Evolutionary conservation across 2,888 invertebrate genomes (phyloP).

Genomic region (Argyra leucocephala): DNA sequence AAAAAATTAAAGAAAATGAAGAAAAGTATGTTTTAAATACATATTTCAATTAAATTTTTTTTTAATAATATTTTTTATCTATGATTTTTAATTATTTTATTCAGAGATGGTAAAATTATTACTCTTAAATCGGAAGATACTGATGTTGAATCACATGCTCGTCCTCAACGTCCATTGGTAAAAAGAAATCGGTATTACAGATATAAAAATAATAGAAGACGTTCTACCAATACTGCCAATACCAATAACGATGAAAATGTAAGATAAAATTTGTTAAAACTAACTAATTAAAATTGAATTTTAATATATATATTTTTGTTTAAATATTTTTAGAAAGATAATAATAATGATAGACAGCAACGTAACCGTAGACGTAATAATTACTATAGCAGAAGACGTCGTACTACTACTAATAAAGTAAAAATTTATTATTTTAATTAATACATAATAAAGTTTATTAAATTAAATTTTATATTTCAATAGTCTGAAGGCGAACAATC

Average conservation of each 20-base stretch:
- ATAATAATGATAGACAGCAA: slow-evolving; percentile 31
- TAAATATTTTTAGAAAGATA: slow-evolving; percentile 14
- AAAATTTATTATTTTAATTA: neutral
- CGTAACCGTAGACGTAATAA: slow-evolving; percentile 27
- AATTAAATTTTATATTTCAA: slow-evolving; percentile 11
- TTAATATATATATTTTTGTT: neutral
- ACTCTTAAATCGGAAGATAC: slow-evolving; percentile 60
- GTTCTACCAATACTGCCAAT: slow-evolving; percentile 32
- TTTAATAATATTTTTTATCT: neutral
- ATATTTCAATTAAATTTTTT: neutral
- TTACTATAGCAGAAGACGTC: slow-evolving; percentile 24
- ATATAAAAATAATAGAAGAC: slow-evolving; percentile 22
- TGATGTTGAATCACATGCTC: slow-evolving; percentile 53
- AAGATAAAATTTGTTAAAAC: neutral
- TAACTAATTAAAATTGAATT: neutral
- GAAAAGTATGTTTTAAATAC: slow-evolving; percentile 49
- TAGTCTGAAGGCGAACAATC: slow-evolving; percentile 41
- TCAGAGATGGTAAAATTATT: slow-evolving; percentile 52
- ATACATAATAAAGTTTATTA: neutral
- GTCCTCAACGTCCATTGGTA: slow-evolving; percentile 41
- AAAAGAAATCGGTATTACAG: slow-evolving; percentile 42
- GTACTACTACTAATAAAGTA: slow-evolving; percentile 27
- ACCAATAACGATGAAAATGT: slow-evolving; percentile 36
- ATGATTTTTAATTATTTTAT: slow-evolving; percentile 16
- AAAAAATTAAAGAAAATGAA: slow-evolving; percentile 56